Conservation (phyloP, 2,113 vertebrate species). For the Aphyosemion australe region DNA sequence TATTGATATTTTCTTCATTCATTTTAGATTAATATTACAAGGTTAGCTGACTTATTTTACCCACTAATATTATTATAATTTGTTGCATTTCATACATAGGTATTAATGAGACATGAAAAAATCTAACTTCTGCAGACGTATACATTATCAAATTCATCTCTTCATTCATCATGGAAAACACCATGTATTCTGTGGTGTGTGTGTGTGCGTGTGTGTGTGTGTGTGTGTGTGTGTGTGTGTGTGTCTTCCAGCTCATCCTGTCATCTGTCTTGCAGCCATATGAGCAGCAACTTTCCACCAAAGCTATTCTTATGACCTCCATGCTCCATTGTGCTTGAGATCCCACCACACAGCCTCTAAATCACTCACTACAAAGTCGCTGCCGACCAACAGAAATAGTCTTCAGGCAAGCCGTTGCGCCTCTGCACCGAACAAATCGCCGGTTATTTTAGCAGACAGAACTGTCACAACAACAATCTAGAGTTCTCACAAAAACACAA, state of each 20-base stretch:
- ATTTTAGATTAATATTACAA: too few relatives aligned
- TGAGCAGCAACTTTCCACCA: constrained; percentile 46
- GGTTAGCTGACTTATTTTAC: too few relatives aligned
- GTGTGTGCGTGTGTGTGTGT: too few relatives aligned
- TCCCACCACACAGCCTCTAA: constrained; percentile 43
- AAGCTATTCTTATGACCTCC: constrained; percentile 47
- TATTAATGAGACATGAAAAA: too few relatives aligned
- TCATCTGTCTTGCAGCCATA: constrained; percentile 58
- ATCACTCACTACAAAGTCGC: constrained; percentile 49
- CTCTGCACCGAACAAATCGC: constrained; percentile 22
- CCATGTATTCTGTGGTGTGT: neutral
- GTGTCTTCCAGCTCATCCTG: constrained; percentile 19
- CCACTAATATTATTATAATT: too few relatives aligned
- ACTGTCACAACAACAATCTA: constrained; percentile 31
- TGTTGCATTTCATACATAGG: too few relatives aligned
- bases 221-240: neutral
- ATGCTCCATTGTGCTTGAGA: constrained; percentile 48
- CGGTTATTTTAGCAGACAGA: constrained; percentile 27
- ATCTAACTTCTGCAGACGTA: neutral
- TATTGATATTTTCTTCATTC: too few relatives aligned
- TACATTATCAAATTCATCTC: neutral
- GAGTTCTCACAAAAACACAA: constrained; percentile 19
- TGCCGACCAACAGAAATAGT: constrained; percentile 39
- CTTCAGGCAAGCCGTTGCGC: constrained; percentile 22
- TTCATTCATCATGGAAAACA: neutral